Conservation (phyloP, 2,888 invertebrate genomes). For the Agrotis puta region DNA sequence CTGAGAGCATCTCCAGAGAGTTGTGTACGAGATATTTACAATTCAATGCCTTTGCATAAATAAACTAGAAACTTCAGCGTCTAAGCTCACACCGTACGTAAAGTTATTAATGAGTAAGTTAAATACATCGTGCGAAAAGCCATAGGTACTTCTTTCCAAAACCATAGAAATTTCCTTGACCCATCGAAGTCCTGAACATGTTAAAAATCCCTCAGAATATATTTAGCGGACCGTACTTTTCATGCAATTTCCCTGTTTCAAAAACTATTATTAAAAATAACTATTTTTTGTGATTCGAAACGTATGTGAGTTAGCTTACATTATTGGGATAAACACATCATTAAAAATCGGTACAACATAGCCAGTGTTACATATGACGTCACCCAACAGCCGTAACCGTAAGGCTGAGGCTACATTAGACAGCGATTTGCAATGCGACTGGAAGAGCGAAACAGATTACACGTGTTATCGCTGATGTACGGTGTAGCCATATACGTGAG, state of each 20-base stretch:
- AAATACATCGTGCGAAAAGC: too few species aligned
- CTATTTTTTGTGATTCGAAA: background rate
- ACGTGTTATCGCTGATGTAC: too few species aligned
- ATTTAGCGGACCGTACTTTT: background rate
- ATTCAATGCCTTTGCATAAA: too few species aligned
- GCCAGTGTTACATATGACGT: background rate
- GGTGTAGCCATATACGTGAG: too few species aligned
- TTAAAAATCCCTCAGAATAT: constrained; percentile 44
- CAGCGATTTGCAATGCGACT: too few species aligned
- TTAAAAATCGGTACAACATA: background rate
- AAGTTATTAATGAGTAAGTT: too few species aligned
- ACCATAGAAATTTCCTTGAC: too few species aligned
- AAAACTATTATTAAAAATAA: background rate
- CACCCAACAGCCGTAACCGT: constrained; percentile 14
- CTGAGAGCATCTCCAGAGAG: constrained; percentile 26
- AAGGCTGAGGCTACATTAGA: too few species aligned
- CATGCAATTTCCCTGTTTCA: background rate
- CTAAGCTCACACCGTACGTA: too few species aligned
- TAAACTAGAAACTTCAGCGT: too few species aligned
- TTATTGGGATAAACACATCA: background rate
- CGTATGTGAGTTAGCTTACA: background rate
- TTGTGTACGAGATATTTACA: constrained; percentile 15
- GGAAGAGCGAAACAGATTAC: too few species aligned
- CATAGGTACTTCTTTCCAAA: too few species aligned
- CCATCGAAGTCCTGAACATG: constrained; percentile 34